Conservation (phyloP, 2,113 vertebrate genomes). For the Tetraodon nigroviridis region DNA sequence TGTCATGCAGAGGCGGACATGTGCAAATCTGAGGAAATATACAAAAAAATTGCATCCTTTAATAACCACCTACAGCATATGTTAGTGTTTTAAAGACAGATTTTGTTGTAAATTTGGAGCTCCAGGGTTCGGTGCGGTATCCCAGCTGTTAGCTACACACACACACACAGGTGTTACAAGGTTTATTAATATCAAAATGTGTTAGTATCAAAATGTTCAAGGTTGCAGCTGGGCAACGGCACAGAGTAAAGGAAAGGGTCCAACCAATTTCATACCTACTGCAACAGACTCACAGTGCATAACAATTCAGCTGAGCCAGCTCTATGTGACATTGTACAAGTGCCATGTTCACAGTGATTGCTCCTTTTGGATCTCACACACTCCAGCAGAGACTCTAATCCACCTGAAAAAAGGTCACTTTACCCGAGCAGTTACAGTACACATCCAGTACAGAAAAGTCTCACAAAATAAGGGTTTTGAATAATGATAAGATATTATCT, state of each 20-base stretch:
- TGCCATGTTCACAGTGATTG: conserved; percentile 50
- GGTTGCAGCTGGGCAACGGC: conserved; percentile 45
- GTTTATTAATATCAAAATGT: conserved; percentile 34
- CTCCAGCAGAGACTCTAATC: conserved; percentile 51
- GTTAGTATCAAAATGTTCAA: conserved; percentile 46
- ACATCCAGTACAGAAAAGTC: conserved; percentile 7
- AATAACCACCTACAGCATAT: too few relatives aligned
- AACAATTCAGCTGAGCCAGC: conserved; percentile 58
- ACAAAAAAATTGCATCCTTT: too few relatives aligned
- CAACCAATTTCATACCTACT: conserved; percentile 54
- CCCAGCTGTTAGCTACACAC: too few relatives aligned
- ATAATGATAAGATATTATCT: too few relatives aligned
- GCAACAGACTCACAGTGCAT: conserved; percentile 52
- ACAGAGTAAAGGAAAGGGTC: conserved; percentile 31
- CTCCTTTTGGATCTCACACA: conserved; percentile 51
- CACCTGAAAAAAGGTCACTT: conserved; percentile 32
- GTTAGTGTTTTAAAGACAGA: too few relatives aligned
- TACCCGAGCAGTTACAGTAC: neutral
- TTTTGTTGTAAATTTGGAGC: too few relatives aligned
- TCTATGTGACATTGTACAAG: conserved; percentile 62
- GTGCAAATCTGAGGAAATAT: too few relatives aligned
- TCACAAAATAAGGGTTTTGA: neutral
- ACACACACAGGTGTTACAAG: conserved; percentile 13
- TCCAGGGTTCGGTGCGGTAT: too few relatives aligned
- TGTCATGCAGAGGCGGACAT: too few relatives aligned